Percentiles rank a stretch among this genome's conserved stretches.
Evolutionary conservation across 2,797 vertebrate species (phyloP).

Genomic region (Cheirogaleus major): DNA sequence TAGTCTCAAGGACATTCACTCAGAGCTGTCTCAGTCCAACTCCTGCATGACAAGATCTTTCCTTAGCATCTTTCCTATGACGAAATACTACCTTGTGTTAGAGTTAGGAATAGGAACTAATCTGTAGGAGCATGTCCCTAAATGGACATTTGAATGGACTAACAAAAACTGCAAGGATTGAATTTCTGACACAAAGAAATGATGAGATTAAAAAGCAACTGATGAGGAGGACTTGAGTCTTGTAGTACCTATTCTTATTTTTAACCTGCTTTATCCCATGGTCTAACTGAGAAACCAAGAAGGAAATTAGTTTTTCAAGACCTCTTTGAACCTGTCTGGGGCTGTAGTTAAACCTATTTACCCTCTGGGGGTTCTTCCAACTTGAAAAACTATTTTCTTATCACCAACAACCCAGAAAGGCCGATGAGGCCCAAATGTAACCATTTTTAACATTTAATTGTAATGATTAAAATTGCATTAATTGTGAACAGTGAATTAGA

Average conservation of each 20-base stretch:
- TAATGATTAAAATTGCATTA: not conserved
- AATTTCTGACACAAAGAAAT: not conserved
- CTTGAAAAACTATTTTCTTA: constrained; percentile 55
- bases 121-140: constrained; percentile 8
- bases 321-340: not conserved
- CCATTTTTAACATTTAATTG: not conserved
- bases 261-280: not conserved
- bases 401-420: not conserved
- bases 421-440: not conserved
- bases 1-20: constrained; percentile 5
- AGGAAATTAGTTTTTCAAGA: constrained; percentile 29
- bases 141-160: not conserved
- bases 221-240: not conserved
- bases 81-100: constrained; percentile 33
- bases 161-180: not conserved
- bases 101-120: constrained; percentile 57
- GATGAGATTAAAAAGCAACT: not conserved
- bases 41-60: constrained; percentile 53
- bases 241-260: constrained; percentile 8
- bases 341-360: not conserved
- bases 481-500: not conserved
- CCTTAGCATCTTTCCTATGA: constrained; percentile 57
- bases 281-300: not conserved
- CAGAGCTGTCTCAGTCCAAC: constrained; percentile 55
- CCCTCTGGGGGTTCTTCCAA: not conserved